Percentiles rank a stretch among this genome's conserved stretches.
phyloP scores from a whole-genome alignment of 1,140 invertebrate genomes.

The Nylanderia fulva region DNA sequence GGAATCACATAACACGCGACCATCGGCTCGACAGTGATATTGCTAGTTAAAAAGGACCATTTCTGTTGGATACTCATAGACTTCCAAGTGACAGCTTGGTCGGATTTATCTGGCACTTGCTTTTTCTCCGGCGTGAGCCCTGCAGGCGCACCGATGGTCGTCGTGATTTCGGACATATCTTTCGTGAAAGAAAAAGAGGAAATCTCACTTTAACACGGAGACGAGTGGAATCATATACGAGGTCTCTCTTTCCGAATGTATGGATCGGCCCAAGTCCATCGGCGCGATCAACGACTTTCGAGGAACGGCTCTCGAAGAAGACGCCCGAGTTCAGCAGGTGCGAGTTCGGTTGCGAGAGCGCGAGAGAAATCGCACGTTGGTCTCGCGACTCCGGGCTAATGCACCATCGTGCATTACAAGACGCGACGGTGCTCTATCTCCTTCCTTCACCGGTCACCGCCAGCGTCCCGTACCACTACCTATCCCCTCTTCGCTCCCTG shows the following conservation, averaged over 20 bases:
- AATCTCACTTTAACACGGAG: neutral
- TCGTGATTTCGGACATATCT: conserved; percentile 59
- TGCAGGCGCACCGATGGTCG: neutral
- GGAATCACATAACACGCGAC: conserved; percentile 93
- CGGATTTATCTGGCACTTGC: conserved; percentile 2
- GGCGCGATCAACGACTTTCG: neutral
- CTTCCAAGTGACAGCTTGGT: conserved; percentile 71
- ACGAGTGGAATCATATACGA: neutral
- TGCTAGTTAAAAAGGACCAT: conserved; percentile 81
- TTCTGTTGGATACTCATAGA: conserved; percentile 80
- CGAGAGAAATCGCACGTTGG: conserved; percentile 66
- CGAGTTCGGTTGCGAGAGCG: conserved; percentile 47
- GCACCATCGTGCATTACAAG: conserved; percentile 71
- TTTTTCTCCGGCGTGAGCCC: conserved; percentile 49
- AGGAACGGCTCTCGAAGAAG: neutral
- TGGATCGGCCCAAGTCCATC: neutral
- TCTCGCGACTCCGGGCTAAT: conserved; percentile 72
- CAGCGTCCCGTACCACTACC: conserved; percentile 65
- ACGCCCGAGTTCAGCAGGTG: neutral
- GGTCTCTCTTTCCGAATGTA: neutral
- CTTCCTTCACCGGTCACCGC: conserved; percentile 66
- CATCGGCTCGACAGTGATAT: conserved; percentile 93
- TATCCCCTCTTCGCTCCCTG: conserved; percentile 41
- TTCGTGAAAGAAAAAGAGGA: neutral
- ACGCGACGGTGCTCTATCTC: conserved; percentile 59